These are phyloP conservation scores for Aleiodes testaceus DNA, from an alignment of 2,888 invertebrate species.

Conservation along the genomic window DNA sequence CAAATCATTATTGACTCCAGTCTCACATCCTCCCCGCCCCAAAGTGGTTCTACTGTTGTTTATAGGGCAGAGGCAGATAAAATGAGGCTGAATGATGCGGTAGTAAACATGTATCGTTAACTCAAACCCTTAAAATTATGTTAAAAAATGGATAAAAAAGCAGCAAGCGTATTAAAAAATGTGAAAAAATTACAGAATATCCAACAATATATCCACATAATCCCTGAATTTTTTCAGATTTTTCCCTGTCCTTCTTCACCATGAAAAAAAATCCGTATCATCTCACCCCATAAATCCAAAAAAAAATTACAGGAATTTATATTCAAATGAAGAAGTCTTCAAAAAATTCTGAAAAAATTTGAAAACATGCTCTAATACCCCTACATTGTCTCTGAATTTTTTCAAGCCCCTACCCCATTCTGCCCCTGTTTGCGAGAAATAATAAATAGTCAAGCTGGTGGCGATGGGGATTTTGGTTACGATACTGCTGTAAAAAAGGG, in stretches of 20 bases:
- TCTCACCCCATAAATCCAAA: no score
- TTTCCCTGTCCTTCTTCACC: no score
- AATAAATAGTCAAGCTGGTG: background rate
- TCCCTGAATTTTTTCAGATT: no score
- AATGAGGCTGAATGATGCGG: slow-evolving; percentile 29
- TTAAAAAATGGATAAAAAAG: background rate
- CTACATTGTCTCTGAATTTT: background rate
- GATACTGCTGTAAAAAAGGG: slow-evolving; percentile 20
- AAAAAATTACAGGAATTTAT: no score
- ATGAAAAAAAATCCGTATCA: no score
- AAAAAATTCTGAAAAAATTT: background rate
- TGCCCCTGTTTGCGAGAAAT: background rate
- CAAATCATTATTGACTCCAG: slow-evolving; percentile 27
- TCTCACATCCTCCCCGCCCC: background rate
- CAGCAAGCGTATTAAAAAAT: no score
- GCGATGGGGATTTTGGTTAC: slow-evolving; percentile 20
- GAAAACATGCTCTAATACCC: no score
- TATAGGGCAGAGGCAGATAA: slow-evolving; percentile 20
- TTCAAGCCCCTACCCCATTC: background rate
- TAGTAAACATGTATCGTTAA: slow-evolving; percentile 33
- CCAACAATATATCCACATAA: no score
- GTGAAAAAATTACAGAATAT: background rate
- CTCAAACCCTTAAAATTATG: background rate
- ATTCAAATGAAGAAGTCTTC: background rate
- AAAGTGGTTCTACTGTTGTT: background rate